Evolutionary conservation across 2,888 invertebrate genomes (phyloP).

Genomic region (Acanthoscelides obtectus): DNA sequence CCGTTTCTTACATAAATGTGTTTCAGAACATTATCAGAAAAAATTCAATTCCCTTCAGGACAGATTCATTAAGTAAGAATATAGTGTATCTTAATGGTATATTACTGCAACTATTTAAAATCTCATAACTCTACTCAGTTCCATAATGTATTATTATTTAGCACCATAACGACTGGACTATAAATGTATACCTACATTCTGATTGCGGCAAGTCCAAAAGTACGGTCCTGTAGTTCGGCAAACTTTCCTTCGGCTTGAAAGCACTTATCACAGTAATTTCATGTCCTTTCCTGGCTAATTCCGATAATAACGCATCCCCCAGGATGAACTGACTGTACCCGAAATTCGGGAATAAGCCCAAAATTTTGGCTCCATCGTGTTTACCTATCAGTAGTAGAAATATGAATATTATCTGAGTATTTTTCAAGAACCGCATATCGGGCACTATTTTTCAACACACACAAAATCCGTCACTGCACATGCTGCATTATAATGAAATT

Average conservation of each 20-base stretch:
- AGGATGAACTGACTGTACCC: slow-evolving; percentile 36
- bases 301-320: slow-evolving; percentile 31
- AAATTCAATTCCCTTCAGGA: no score
- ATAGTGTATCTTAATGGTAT: no score
- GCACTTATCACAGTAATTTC: slow-evolving; percentile 41
- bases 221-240: slow-evolving; percentile 46
- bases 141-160: no score
- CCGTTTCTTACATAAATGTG: no score
- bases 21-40: no score
- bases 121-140: no score
- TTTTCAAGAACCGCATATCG: neutral
- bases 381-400: neutral
- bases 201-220: slow-evolving; percentile 2
- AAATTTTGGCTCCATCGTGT: slow-evolving; percentile 24
- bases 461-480: neutral
- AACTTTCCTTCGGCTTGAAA: slow-evolving; percentile 37
- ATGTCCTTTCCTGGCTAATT: slow-evolving; percentile 42
- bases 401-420: neutral
- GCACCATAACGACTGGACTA: no score
- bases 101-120: no score
- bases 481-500: neutral
- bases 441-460: neutral
- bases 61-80: no score
- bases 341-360: slow-evolving; percentile 34
- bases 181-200: neutral